phyloP scores from a whole-genome alignment of 2,113 vertebrate species.

The Petaurus breviceps region DNA sequence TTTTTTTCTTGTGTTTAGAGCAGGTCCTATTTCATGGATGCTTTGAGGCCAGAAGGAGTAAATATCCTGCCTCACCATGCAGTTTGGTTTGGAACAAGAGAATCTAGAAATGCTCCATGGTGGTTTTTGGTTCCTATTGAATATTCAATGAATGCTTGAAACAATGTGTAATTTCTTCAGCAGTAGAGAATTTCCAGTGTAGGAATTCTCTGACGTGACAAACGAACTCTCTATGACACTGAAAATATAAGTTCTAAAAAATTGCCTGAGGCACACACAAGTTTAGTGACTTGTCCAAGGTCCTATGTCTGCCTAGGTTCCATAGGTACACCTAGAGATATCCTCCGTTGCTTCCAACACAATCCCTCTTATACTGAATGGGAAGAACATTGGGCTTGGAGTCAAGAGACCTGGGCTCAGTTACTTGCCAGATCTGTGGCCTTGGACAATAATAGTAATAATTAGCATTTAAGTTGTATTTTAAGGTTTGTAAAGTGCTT shows the following conservation, averaged over 20 bases:
- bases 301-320: not conserved
- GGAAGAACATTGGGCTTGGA: not conserved
- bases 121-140: not conserved
- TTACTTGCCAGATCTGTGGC: not conserved
- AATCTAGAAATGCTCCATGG: not conserved
- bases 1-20: constrained; percentile 63
- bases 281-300: not conserved
- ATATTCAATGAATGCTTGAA: not conserved
- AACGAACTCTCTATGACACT: not conserved
- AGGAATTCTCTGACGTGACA: not conserved
- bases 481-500: not conserved
- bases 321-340: not conserved
- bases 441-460: not conserved
- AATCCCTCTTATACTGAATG: not conserved
- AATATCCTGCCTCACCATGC: not conserved
- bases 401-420: not conserved
- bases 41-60: constrained; percentile 45
- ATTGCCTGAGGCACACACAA: not conserved
- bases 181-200: not conserved
- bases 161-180: not conserved
- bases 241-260: not conserved
- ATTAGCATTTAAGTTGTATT: not conserved
- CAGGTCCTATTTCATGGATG: constrained; percentile 58
- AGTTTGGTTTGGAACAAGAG: not conserved
- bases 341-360: not conserved